Evolutionary conservation across 1,140 invertebrate species (phyloP), one percentile per base, ranked within the genome.

Genomic region (Nephila pilipes): DNA sequence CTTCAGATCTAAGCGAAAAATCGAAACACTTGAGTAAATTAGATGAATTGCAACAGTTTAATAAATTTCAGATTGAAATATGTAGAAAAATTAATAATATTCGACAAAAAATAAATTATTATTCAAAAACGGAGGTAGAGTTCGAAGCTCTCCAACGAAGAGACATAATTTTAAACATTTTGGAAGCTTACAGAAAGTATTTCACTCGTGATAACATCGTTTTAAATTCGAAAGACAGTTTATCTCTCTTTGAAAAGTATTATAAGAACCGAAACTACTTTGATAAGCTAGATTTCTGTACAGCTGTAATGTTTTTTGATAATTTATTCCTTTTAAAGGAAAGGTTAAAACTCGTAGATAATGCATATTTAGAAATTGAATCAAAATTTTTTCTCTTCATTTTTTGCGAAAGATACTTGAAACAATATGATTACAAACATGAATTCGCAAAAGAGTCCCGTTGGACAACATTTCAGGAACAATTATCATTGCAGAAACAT

Each of bases 311-410:
- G 46, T 60, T 90, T n/a, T 90, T 90, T n/a, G 88, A 90, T 54
- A 80, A 90, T 36, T n/a, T 90, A n/a, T 90, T 32, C 38, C 57
- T 46, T 18, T 90, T 90, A n/a, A 90, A 90, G n/a, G 88, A 90
- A 80, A 79, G 75, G 32, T 14, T 90, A 6, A 25, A 36, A 6
- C 54, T 81, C 12, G 25, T 75, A 12, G 1, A 29, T 20, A 80
- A 81, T 1, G n/a, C 3, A 8, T 90, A 80, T 80, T 58, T n/a
- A 16, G 32, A 81, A 36, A 38, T 90, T 5, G 88, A 90, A 81
- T 90, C 88, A 0, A 29, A 90, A n/a, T 90, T 90, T 80, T 80
- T 90, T 38, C 69, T 90, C 10, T 80, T 58, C 18, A 60, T 90
- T 10, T 80, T 79, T 38, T 46, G 54, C 14, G 36, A 25, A 58